Evolutionary conservation across 2,888 invertebrate species (phyloP), one percentile per base, ranked within the genome.

Genomic region (Germaria angustata): DNA sequence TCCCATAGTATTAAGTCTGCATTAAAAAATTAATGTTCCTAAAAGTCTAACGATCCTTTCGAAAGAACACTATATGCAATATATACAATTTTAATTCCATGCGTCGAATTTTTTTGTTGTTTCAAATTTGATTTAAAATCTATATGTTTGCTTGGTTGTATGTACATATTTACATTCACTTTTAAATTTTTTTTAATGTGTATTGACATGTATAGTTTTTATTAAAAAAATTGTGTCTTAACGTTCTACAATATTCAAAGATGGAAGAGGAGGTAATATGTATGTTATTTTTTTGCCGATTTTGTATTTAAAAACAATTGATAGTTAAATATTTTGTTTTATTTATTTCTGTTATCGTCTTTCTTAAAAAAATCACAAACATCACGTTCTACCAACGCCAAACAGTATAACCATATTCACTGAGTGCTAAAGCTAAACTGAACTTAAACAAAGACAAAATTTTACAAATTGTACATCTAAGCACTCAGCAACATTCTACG

Each of bases 191-290:
- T 15, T 22, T 51, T 28, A 4, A 13, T 66, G n/a, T 24, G 1
- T 66, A 0, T 6, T 2, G 22, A 39, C n/a, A 2, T 28, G 9
- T n/a, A n/a, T 46, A 22, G n/a, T 76, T 61, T 13, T 34, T 51
- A 36, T 41, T n/a, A n/a, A 22, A 4, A 20, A 61, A 61, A 5
- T n/a, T 22, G 63, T 46, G 32, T 24, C 46, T 75, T 66, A 36
- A 66, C 57, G 57, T 34, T 66, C 65, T 66, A 59, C 41, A 66
- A 72, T 66, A 55, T 79, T 71, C 51, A 79, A 66, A 71, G 51
- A 59, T 13, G 7, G 13, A 32, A 44, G n/a, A 53, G 51, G 11
- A 41, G 39, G 32, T n/a, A 49, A n/a, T 28, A 5, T 28, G 6
- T 28, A 24, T 13, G n/a, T 41, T 39, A n/a, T 32, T 63, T 46